Percentiles rank a stretch among this genome's conserved stretches.
Evolutionary conservation across 2,797 vertebrate genomes (phyloP).

Genomic region (Pseudochirops cupreus): DNA sequence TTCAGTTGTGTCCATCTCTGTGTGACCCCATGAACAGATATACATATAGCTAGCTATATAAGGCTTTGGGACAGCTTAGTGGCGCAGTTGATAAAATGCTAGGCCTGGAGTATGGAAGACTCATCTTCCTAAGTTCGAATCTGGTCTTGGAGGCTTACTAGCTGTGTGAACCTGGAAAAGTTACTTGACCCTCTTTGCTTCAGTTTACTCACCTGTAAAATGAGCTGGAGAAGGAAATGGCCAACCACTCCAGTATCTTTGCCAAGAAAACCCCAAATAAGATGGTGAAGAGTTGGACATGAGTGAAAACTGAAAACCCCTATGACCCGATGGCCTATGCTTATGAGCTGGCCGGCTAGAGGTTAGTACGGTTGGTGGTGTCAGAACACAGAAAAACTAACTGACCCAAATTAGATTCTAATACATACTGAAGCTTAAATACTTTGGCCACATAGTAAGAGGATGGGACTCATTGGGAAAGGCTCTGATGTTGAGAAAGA

Average conservation of each 20-base stretch:
- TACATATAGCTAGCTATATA: neutral
- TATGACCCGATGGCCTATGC: neutral
- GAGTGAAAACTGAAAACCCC: too few species aligned
- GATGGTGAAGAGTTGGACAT: too few species aligned
- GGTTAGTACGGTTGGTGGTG: neutral
- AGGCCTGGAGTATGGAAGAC: too few species aligned
- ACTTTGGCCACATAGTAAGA: neutral
- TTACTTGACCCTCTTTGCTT: neutral
- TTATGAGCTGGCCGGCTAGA: neutral
- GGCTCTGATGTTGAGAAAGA: neutral
- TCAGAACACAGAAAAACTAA: neutral
- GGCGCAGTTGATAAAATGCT: neutral
- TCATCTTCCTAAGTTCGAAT: neutral
- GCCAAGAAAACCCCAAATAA: neutral
- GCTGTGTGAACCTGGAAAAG: neutral
- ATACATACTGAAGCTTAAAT: neutral
- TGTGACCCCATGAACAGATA: neutral
- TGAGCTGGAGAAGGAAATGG: neutral
- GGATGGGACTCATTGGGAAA: neutral
- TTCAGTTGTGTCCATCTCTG: neutral
- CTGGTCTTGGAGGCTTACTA: neutral
- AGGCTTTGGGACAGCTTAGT: neutral
- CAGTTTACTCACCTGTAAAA: neutral
- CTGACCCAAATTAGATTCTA: neutral
- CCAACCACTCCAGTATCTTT: neutral